phyloP scores from a whole-genome alignment of 1,140 invertebrate genomes.

The Ectropis grisescens region DNA sequence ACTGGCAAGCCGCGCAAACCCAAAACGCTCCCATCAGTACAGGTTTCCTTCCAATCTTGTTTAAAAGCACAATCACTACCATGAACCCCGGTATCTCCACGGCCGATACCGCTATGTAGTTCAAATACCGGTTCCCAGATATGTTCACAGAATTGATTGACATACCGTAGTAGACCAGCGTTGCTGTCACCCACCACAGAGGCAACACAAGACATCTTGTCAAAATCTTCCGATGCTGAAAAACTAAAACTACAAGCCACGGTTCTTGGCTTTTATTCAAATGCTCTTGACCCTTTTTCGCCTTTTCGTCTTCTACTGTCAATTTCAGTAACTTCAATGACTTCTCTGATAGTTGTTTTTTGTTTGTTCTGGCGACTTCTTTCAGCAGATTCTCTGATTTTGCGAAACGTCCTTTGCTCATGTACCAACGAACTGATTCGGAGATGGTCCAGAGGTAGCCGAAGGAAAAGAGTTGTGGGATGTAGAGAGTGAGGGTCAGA shows the following conservation, averaged over 20 bases:
- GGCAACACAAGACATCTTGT: constrained; percentile 75
- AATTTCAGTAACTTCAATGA: constrained; percentile 46
- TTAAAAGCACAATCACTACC: constrained; percentile 71
- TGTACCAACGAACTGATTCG: constrained; percentile 80
- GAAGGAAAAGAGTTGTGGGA: constrained; percentile 74
- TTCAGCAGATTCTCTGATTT: constrained; percentile 72
- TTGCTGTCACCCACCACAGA: constrained; percentile 79
- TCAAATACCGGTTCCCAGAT: constrained; percentile 77
- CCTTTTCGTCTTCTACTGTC: constrained; percentile 13
- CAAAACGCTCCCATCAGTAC: constrained; percentile 75
- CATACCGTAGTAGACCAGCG: constrained; percentile 84
- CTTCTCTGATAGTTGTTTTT: constrained; percentile 69
- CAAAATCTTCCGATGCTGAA: constrained; percentile 36
- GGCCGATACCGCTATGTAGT: constrained; percentile 75
- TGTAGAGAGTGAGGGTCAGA: constrained; percentile 76
- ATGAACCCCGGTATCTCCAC: constrained; percentile 81
- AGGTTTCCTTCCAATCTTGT: too few relatives aligned
- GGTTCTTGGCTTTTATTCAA: constrained; percentile 7
- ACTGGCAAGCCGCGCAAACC: constrained; percentile 67
- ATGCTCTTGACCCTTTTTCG: too few relatives aligned
- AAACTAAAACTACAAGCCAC: constrained; percentile 12
- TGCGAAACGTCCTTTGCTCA: constrained; percentile 76
- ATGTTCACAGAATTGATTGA: constrained; percentile 83
- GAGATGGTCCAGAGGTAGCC: constrained; percentile 73
- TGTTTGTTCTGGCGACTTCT: constrained; percentile 75